Conservation (phyloP, 2,113 vertebrate genomes). For the Gnathonemus echidnorhynchus region DNA sequence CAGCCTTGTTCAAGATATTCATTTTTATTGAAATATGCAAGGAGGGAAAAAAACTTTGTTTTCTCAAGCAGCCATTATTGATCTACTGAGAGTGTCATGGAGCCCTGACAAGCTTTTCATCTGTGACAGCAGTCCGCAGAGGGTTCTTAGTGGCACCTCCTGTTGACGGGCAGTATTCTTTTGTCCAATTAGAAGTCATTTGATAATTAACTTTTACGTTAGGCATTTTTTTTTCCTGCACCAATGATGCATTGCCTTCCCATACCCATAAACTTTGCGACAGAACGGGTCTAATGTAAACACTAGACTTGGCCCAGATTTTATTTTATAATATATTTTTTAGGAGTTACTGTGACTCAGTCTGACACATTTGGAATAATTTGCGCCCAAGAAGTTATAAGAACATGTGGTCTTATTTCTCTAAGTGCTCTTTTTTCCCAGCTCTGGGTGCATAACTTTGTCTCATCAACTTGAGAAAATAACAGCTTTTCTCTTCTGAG, state of each 20-base stretch:
- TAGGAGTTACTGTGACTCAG: slow-evolving; percentile 15
- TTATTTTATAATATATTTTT: slow-evolving; percentile 17
- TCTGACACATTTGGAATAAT: slow-evolving; percentile 12
- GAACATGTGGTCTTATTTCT: not conserved
- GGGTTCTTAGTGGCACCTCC: not conserved
- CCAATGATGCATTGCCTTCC: not conserved
- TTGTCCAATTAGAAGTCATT: not conserved
- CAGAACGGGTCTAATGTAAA: not conserved
- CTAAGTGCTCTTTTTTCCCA: not conserved
- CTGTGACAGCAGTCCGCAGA: not conserved
- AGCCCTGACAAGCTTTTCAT: not conserved
- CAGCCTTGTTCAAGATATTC: not conserved
- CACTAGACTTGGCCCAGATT: slow-evolving; percentile 25
- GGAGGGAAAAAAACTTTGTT: not conserved
- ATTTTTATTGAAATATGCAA: not conserved
- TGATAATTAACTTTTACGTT: not conserved
- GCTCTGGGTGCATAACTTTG: not conserved
- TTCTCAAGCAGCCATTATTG: not conserved
- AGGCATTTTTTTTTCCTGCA: not conserved
- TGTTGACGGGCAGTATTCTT: not conserved
- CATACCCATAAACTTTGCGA: not conserved
- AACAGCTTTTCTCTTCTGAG: not conserved
- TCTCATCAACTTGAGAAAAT: slow-evolving; percentile 6
- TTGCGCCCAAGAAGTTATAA: not conserved
- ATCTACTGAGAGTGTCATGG: not conserved